Evolutionary conservation across 2,888 invertebrate genomes (phyloP), one percentile per base, ranked within the genome.

Genomic region (Drosophila birchii): DNA sequence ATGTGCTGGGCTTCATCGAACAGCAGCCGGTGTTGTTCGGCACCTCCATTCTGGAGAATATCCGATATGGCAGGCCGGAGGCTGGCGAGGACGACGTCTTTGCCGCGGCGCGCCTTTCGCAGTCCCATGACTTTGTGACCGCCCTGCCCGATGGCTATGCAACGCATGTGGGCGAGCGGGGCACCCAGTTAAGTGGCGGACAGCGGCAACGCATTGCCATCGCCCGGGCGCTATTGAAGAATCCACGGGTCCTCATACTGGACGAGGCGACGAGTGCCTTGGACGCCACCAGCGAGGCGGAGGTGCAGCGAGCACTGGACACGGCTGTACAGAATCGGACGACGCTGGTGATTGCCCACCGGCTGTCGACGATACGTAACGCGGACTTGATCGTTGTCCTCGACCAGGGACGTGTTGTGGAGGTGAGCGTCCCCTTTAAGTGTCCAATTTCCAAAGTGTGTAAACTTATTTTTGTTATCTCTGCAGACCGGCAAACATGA

Each of bases 251-350:
- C 64, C 93, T 99, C 55, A 95, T 98, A 88, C 92, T 99, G 67
- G 99, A 99, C 92, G 99, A 99, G 93, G 98, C 99, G 16, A 99
- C 99, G 1, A 98, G 98, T 93, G 98, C 98, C 1, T 92, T 98
- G 77, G 98, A 98, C 93, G 95, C 97, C 0, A 97, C 97, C 79
- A 98, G 98, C 57, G 99, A 99, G 92, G 95, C 96, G 85, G 94
- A 96, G 34, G 98, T 98, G 0, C 98, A 98, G 90, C 95, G 95
- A 45, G 98, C 99, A 0, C 91, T 99, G 54, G 98, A 98, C 88
- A 94, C 94, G 12, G 97, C 96, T 0, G 95, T 96, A 8, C 94
- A 95, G 85, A 97, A 97, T 3, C 94, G 98, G 67, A 99, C 99
- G 0, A 98, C 98, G 0, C 92, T 99, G n/a, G 96, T 99, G 1